Evolutionary conservation across 2,888 invertebrate genomes (phyloP).

Genomic region (Rhingia campestris): DNA sequence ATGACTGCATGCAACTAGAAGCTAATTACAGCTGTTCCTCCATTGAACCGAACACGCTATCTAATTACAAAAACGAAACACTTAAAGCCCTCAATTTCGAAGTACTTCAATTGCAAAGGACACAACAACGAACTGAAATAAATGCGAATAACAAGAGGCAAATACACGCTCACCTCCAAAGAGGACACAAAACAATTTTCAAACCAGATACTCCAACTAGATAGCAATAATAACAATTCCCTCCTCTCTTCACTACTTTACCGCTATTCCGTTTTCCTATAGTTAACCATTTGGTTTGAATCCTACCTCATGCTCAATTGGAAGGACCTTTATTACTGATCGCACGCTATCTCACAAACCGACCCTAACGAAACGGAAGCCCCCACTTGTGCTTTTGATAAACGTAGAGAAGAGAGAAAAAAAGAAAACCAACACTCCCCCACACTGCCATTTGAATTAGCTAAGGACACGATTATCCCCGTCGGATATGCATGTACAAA

Average conservation of each 20-base stretch:
- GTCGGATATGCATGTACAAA: slow-evolving; percentile 50
- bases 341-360: slow-evolving; percentile 61
- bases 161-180: slow-evolving; percentile 8
- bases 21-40: slow-evolving; percentile 53
- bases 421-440: slow-evolving; percentile 4
- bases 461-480: slow-evolving; percentile 58
- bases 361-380: slow-evolving; percentile 16
- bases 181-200: slow-evolving; percentile 43
- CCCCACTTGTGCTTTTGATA: slow-evolving; percentile 45
- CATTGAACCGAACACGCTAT: slow-evolving; percentile 64
- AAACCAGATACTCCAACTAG: slow-evolving; percentile 51
- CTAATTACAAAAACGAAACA: slow-evolving; percentile 64
- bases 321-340: slow-evolving; percentile 60
- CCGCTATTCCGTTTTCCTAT: slow-evolving; percentile 16
- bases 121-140: slow-evolving; percentile 6
- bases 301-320: slow-evolving; percentile 41
- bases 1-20: slow-evolving; percentile 38
- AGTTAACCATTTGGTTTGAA: slow-evolving; percentile 26
- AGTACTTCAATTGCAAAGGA: slow-evolving; percentile 28
- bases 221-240: slow-evolving; percentile 50
- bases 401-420: slow-evolving; percentile 17
- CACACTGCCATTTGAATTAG: slow-evolving; percentile 37
- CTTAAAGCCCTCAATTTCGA: slow-evolving; percentile 35
- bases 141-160: slow-evolving; percentile 17
- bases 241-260: not conserved